Base-by-base conservation (phyloP, 2,888 invertebrate genomes). In the Nemotelus pantherinus region DNA sequence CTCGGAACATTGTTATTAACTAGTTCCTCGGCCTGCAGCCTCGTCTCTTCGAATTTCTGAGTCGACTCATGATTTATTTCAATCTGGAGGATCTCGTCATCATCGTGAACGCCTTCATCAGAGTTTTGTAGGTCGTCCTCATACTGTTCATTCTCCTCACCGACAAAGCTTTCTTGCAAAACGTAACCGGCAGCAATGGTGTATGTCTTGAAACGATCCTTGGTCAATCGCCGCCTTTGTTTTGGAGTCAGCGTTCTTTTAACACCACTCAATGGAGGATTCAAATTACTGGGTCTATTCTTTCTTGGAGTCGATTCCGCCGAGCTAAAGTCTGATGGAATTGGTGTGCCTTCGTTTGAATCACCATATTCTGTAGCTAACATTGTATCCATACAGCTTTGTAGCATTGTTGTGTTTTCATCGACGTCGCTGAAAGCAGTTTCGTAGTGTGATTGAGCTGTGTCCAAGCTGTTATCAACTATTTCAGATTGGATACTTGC, bases 201-300 rank as follows among this genome's bases (percentile, higher is more conserved):
- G 84, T 95, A 95, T 0, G 95, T 95, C 84, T 92, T 93, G 84
- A 92, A 95, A 79, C 95, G 90, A 82, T 95, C 94, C 84, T 94
- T 93, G 2, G 92, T 91, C 55, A 92, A 85, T 81, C 91, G 91
- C 58, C 95, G 88, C 83, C 92, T 92, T 84, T 95, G 94, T 85
- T 94, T 95, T 0, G 94, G 94, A 0, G 94, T 95, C 78, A 94
- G 77, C 0, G 82, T 82, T 71, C 85, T 83, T 4, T 83, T 84
- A 47, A 83, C 84, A 3, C 83, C 83, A 2, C 83, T 79, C 25
- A 68, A 88, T 88, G 63, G 87, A 85, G 1, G 7, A 41, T 43
- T 39, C 7, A 43, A 10, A 64, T 47, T 81, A n/a, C 77, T 78
- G 25, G 80, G 7, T 39, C 65, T 53, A 76, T 64, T 67, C 82